Evolutionary conservation across 2,888 invertebrate species (phyloP).

Genomic region (Aporophyla nigra): DNA sequence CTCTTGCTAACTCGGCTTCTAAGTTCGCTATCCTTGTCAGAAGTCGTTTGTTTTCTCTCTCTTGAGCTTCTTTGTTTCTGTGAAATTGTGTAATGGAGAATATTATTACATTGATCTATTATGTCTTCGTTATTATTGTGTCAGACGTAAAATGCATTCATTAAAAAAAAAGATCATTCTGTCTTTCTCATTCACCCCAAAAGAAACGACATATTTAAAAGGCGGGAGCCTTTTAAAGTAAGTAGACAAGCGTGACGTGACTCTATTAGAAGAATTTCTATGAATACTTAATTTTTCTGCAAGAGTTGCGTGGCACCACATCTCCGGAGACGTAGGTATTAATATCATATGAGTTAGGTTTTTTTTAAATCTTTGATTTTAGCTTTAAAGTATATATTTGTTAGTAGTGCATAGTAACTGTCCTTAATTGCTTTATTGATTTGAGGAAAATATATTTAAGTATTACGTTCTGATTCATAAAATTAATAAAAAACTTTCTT

Average conservation of each 20-base stretch:
- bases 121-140: background rate
- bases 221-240: no score
- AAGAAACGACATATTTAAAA: background rate
- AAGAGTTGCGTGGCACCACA: no score
- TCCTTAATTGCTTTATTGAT: background rate
- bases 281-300: no score
- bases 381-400: background rate
- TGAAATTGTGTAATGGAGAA: background rate
- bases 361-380: background rate
- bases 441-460: slow-evolving; percentile 14
- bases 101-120: background rate
- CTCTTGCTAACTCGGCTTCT: slow-evolving; percentile 95
- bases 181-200: background rate
- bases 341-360: background rate
- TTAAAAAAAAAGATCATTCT: background rate
- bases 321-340: background rate
- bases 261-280: no score
- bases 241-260: no score
- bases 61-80: slow-evolving; percentile 96
- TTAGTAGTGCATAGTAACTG: background rate
- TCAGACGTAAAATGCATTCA: background rate
- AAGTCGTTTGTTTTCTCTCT: slow-evolving; percentile 96
- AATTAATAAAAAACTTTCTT: background rate
- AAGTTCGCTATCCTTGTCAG: slow-evolving; percentile 94
- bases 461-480: background rate